These are phyloP conservation scores for Diprion similis DNA, from an alignment of 1,140 invertebrate species.

Conservation along the genomic window DNA sequence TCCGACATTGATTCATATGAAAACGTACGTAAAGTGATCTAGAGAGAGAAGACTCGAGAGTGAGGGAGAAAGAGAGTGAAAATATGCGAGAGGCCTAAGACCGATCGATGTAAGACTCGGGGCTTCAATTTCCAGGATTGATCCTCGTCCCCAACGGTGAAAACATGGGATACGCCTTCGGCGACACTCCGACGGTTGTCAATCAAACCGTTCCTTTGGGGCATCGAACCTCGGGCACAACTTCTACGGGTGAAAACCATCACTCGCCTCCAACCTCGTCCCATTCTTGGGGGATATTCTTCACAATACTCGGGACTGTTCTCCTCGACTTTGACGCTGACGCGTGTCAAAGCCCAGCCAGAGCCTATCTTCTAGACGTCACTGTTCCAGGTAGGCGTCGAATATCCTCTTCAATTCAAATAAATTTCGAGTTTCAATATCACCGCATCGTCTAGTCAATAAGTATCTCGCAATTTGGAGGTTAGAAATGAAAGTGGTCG, in stretches of 20 bases:
- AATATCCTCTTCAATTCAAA: no score
- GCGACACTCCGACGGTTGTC: constrained; percentile 67
- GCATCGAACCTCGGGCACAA: constrained; percentile 54
- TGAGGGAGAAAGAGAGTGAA: no score
- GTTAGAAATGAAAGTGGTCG: not conserved
- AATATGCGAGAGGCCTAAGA: not conserved
- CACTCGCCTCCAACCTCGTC: constrained; percentile 48
- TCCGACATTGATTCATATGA: no score
- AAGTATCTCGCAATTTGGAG: constrained; percentile 7
- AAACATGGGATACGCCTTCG: constrained; percentile 78
- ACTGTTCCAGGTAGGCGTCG: constrained; percentile 77
- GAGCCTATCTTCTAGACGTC: constrained; percentile 93
- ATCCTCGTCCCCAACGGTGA: constrained; percentile 92
- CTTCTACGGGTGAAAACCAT: constrained; percentile 24
- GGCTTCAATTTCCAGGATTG: constrained; percentile 67
- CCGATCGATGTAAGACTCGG: not conserved
- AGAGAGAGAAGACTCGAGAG: no score
- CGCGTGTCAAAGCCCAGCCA: constrained; percentile 91
- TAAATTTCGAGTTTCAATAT: no score
- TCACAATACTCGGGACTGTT: constrained; percentile 93
- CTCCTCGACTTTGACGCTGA: constrained; percentile 95
- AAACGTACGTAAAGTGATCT: no score
- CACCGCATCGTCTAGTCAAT: not conserved
- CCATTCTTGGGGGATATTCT: constrained; percentile 88
- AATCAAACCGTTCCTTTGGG: constrained; percentile 52